phyloP scores from a whole-genome alignment of 2,797 vertebrate species.

The Alauda arvensis region DNA sequence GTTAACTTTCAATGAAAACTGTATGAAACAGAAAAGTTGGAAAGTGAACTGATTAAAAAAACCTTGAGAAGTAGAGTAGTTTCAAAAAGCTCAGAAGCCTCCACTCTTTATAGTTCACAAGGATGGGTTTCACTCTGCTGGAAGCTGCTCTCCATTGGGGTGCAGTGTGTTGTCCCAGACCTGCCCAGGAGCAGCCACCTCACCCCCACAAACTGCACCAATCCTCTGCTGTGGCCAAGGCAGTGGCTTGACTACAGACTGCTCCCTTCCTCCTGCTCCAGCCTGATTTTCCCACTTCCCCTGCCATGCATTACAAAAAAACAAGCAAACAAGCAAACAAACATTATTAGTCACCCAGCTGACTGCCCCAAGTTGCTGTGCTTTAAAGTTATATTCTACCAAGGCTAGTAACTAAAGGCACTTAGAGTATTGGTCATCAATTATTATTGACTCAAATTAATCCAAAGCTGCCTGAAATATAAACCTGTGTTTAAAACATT shows the following conservation, averaged over 20 bases:
- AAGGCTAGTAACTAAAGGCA: neutral
- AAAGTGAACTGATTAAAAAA: neutral
- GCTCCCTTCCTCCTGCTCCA: neutral
- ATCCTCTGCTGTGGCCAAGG: neutral
- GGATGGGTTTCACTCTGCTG: neutral
- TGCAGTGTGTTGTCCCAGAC: accelerated
- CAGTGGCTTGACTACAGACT: neutral
- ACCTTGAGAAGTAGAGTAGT: neutral
- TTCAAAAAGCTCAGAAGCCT: neutral
- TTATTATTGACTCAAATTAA: neutral
- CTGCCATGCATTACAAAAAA: neutral
- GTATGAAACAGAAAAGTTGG: neutral
- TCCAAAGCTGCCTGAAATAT: neutral
- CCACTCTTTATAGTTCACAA: neutral
- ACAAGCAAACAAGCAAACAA: no score
- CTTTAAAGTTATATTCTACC: neutral
- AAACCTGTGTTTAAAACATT: neutral
- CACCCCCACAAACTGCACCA: neutral
- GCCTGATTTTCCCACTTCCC: neutral
- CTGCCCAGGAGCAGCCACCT: neutral
- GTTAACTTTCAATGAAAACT: neutral
- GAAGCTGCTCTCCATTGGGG: accelerated
- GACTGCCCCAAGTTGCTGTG: neutral
- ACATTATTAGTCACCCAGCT: neutral
- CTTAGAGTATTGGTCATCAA: neutral